These are phyloP conservation scores for Selenia dentaria DNA, from an alignment of 2,888 invertebrate species.

Conservation along the genomic window DNA sequence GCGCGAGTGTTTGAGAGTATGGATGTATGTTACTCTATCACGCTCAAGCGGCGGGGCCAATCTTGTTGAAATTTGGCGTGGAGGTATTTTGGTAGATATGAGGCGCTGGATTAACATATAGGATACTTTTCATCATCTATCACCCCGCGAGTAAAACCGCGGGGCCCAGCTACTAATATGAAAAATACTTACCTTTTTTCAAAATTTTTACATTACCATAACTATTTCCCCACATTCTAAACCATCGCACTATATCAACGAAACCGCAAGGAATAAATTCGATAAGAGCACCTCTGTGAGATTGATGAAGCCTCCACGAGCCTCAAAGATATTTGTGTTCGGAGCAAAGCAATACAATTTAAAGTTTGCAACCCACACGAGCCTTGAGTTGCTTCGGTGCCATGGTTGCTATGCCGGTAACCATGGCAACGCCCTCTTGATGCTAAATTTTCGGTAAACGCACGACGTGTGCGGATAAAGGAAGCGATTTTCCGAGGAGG, in stretches of 20 bases:
- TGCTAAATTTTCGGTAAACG: constrained; percentile 74
- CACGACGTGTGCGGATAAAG: constrained; percentile 72
- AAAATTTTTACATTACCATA: neutral
- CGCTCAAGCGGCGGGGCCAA: too few relatives aligned
- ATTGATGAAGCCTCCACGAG: constrained; percentile 39
- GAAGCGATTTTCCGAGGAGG: constrained; percentile 78
- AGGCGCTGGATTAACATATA: too few relatives aligned
- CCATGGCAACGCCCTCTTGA: constrained; percentile 76
- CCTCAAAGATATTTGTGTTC: constrained; percentile 66
- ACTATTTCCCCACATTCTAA: neutral
- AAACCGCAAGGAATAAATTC: constrained; percentile 28
- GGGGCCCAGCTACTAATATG: too few relatives aligned
- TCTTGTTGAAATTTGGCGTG: too few relatives aligned
- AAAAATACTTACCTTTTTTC: too few relatives aligned
- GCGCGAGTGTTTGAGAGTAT: too few relatives aligned
- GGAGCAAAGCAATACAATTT: constrained; percentile 77
- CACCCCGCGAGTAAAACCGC: too few relatives aligned
- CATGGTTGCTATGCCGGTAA: constrained; percentile 56
- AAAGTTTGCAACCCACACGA: constrained; percentile 81
- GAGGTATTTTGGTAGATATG: too few relatives aligned
- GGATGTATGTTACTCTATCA: too few relatives aligned
- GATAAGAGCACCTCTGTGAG: constrained; percentile 29
- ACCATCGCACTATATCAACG: constrained; percentile 8
- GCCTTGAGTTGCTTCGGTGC: constrained; percentile 46
- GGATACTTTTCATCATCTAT: too few relatives aligned